Evolutionary conservation across 2,797 vertebrate species (phyloP).

Genomic region (Arrhamphus sclerolepis): DNA sequence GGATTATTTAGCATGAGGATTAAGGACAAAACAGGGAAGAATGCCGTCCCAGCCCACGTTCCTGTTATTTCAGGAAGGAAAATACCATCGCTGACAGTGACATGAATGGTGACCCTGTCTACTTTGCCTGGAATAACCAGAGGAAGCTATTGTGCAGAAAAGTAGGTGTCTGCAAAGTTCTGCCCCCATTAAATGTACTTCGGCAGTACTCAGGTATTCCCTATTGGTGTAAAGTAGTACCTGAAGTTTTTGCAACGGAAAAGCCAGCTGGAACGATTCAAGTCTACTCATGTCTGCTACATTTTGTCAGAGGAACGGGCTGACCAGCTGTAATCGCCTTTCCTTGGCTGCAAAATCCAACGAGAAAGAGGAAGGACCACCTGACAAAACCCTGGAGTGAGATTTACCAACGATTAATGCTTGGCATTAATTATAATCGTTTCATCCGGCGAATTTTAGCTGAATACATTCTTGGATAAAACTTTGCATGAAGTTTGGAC

Average conservation of each 20-base stretch:
- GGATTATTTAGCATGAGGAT: too few species aligned
- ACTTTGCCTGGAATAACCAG: too few species aligned
- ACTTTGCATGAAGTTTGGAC: slow-evolving; percentile 29
- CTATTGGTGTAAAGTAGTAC: slow-evolving; percentile 9
- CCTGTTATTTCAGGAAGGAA: too few species aligned
- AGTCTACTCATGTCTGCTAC: slow-evolving; percentile 12
- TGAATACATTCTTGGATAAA: slow-evolving; percentile 5
- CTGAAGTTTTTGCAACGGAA: neutral
- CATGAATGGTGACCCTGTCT: too few species aligned
- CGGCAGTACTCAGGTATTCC: too few species aligned
- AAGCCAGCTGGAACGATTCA: slow-evolving; percentile 4
- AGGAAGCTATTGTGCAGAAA: too few species aligned
- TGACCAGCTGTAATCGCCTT: slow-evolving; percentile 24
- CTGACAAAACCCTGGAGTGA: neutral
- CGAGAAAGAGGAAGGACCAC: slow-evolving; percentile 10
- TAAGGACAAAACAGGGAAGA: too few species aligned
- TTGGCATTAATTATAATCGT: neutral
- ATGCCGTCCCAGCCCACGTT: too few species aligned
- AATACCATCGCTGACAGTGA: too few species aligned
- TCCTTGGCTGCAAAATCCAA: slow-evolving; percentile 22
- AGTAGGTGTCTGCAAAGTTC: too few species aligned
- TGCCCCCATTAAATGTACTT: too few species aligned
- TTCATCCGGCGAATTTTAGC: neutral
- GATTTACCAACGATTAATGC: slow-evolving; percentile 3
- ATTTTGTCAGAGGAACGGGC: slow-evolving; percentile 6